A percentile compares a stretch with the other conserved stretches of the same genome.
These are phyloP conservation scores for Gadus macrocephalus DNA, from an alignment of 2,113 vertebrate genomes.

Conservation along the genomic window DNA sequence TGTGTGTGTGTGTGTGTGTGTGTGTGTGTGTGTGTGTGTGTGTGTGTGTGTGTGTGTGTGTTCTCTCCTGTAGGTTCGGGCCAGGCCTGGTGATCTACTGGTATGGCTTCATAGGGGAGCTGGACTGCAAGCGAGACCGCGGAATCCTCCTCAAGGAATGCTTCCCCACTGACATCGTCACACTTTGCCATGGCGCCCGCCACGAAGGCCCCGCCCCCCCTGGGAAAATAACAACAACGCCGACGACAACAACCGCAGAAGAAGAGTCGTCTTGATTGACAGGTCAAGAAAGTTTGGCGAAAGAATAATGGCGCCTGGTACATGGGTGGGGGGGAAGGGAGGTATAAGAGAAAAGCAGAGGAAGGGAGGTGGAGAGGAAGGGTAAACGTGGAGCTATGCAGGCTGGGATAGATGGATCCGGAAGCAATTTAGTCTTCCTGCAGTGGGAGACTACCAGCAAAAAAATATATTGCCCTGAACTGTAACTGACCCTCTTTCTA, in stretches of 20 bases:
- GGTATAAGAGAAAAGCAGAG: too few relatives aligned
- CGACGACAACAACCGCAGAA: constrained; percentile 22
- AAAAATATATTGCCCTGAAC: constrained; percentile 84
- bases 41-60: constrained; percentile 15
- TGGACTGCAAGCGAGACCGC: constrained; percentile 92
- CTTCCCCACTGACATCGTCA: constrained; percentile 92
- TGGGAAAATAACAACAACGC: constrained; percentile 21
- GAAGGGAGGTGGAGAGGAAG: constrained; percentile 16
- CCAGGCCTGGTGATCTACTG: constrained; percentile 98
- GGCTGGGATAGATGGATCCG: constrained; percentile 73
- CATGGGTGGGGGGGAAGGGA: constrained; percentile 18
- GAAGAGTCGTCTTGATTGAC: constrained; percentile 30
- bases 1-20: too few relatives aligned
- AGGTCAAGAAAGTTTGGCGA: constrained; percentile 7
- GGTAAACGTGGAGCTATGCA: constrained; percentile 46
- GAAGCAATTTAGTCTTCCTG: constrained; percentile 90
- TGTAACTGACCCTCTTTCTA: constrained; percentile 45
- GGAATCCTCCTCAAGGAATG: constrained; percentile 94
- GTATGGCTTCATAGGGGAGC: constrained; percentile 93
- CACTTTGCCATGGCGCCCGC: constrained; percentile 71
- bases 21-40: too few relatives aligned
- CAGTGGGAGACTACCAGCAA: constrained; percentile 76
- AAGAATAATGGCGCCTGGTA: neutral
- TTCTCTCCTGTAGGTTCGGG: constrained; percentile 80
- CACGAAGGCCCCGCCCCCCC: constrained; percentile 47